Evolutionary conservation across 2,113 vertebrate genomes (phyloP), one percentile per base, ranked within the genome.

Genomic region (Eublepharis macularius): DNA sequence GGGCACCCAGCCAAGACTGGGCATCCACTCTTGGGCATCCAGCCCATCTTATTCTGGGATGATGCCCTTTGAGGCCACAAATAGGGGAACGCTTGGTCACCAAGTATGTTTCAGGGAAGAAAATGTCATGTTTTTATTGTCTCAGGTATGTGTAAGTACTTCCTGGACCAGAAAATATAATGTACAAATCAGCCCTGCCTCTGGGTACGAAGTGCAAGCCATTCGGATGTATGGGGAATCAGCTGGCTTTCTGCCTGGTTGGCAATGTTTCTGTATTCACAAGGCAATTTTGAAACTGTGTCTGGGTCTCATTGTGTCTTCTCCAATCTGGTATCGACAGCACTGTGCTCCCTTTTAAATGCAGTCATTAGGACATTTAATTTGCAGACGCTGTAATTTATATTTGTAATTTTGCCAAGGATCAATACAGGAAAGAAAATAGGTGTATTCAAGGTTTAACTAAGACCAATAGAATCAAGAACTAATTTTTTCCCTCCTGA

Each of bases 311-410:
- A 1, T 70, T 85, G 80, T 87, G 89, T 73, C 83, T 92, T 88
- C 81, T 75, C 89, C 90, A 90, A 87, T 81, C 83, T 29, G 81
- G 82, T 88, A 88, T 87, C 86, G 86, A 88, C 0, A 0, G 70
- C 77, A 4, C 66, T 85, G 83, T 83, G 76, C 92, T 92, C 87
- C 69, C 84, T 94, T 94, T 94, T 92, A 93, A 94, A 93, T 86
- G 88, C 85, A 86, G 88, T 91, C 92, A 92, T 95, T 93, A 93
- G 91, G 92, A 92, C 86, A 87, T 93, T 95, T 94, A 93, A 95
- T 94, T 95, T 93, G 90, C 89, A 90, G 92, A 86, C 87, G 91
- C 87, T 91, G 88, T 93, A 95, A 94, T 94, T 94, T 95, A 94
- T 93, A 93, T 93, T 93, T 91, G 89, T 90, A 93, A 94, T 95